Base-by-base conservation (phyloP, 2,797 vertebrate genomes). In the Melanotaenia parkinsoni region DNA sequence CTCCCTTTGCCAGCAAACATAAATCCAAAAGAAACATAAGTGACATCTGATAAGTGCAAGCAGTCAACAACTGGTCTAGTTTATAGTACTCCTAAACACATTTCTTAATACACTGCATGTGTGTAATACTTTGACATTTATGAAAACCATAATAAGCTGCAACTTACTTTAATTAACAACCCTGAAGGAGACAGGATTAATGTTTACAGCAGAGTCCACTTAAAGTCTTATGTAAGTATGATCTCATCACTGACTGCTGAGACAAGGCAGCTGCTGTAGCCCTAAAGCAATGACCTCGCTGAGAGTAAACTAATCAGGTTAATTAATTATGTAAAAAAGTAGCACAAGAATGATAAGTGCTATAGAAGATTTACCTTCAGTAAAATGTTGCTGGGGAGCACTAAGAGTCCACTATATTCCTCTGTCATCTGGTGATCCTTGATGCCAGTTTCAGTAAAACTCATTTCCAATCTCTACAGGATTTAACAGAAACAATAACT, bases 331-430 rank as follows among this genome's bases (percentile, higher is more conserved):
- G 50, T 30, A 5, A 63, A 47, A 28, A 59, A 58, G 10, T n/a
- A 28, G 37, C 20, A 62, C 12, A 38, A 62, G 53, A 63, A 47
- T 24, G n/a, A 10, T 64, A 30, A 18, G 20, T 18, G 13, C 38
- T 70, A 57, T 24, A 68, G 40, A 77, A 9, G 7, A 58, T 2
- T 2, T 83, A 96, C 95, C 95, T 93, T 92, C 47, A 93, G 51
- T 62, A 91, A 67, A 58, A 92, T 90, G 81, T 71, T 85, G 70
- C 76, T 81, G 0, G 94, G 94, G 32, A 96, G 79, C 33, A n/a
- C 38, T 13, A 93, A 91, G n/a, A 95, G 26, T 62, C 83, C 38
- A 35, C 87, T 91, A 82, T 81, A 80, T 63, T 65, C 74, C 76
- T 86, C 91, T 78, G 58, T 64, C 63, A 56, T 67, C 70, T 58